phyloP scores from a whole-genome alignment of 2,888 invertebrate species.

The Thymelicus lineola region DNA sequence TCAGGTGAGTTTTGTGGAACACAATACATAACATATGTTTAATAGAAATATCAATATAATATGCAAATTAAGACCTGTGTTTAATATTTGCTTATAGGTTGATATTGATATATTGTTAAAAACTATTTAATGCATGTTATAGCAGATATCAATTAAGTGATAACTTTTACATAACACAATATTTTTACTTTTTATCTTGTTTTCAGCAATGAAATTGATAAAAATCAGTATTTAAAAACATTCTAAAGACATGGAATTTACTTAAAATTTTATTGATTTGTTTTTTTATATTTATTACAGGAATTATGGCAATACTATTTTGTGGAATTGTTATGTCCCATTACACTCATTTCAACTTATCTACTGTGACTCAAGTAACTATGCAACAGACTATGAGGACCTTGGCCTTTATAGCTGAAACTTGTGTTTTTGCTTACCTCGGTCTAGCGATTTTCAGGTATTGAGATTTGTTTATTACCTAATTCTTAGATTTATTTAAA shows the following conservation, averaged over 20 bases:
- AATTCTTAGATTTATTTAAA: background rate
- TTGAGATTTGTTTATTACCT: slow-evolving; percentile 24
- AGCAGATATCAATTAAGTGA: too few relatives aligned
- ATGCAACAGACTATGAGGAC: slow-evolving; percentile 99
- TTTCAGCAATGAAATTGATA: too few relatives aligned
- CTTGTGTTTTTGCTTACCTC: slow-evolving; percentile 99
- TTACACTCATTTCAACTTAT: slow-evolving; percentile 99
- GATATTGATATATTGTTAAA: too few relatives aligned
- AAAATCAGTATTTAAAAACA: background rate
- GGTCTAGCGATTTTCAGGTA: slow-evolving; percentile 92
- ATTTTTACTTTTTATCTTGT: too few relatives aligned
- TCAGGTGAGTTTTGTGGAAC: slow-evolving; percentile 86
- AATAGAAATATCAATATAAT: too few relatives aligned
- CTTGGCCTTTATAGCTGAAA: slow-evolving; percentile 98
- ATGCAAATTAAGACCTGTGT: too few relatives aligned
- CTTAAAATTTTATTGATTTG: background rate
- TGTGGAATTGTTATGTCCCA: slow-evolving; percentile 99
- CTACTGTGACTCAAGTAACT: slow-evolving; percentile 99
- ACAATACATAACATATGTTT: too few relatives aligned
- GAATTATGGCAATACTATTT: slow-evolving; percentile 99
- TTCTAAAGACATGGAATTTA: background rate
- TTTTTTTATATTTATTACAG: slow-evolving; percentile 74
- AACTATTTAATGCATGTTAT: too few relatives aligned
- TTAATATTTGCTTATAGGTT: too few relatives aligned
- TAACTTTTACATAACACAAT: too few relatives aligned